phyloP scores from a whole-genome alignment of 2,797 vertebrate genomes.

The Otus scops region DNA sequence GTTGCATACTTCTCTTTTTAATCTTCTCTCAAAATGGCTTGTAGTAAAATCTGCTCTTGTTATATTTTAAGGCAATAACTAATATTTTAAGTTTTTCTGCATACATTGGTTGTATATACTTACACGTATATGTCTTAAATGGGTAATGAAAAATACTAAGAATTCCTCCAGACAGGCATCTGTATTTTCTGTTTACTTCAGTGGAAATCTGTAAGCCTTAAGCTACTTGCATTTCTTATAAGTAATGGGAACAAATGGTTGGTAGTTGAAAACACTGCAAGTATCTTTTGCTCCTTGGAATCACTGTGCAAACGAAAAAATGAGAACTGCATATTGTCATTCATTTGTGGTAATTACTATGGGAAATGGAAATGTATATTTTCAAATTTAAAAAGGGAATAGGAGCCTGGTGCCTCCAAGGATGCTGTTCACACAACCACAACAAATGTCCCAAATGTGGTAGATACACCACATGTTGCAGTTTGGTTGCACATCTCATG shows the following conservation, averaged over 20 bases:
- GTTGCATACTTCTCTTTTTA: not conserved
- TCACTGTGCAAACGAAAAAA: not conserved
- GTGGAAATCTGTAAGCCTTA: not conserved
- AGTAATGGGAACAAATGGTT: not conserved
- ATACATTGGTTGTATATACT: not conserved
- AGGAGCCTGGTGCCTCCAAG: not conserved
- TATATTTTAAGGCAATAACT: not conserved
- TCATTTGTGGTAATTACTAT: not conserved
- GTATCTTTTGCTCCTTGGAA: not conserved
- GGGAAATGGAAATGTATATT: not conserved
- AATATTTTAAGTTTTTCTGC: not conserved
- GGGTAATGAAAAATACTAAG: not conserved
- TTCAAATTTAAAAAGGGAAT: not conserved
- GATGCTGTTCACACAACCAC: fast-evolving
- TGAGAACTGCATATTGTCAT: not conserved
- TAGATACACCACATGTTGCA: fast-evolving
- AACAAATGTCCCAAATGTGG: not conserved
- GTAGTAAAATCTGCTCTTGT: not conserved
- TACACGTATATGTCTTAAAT: not conserved
- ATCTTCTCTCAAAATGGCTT: not conserved
- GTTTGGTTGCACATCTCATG: not conserved
- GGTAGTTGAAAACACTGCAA: not conserved
- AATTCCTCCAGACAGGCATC: not conserved
- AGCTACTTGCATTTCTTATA: not conserved
- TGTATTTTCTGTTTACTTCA: not conserved